Conservation (phyloP, 2,113 vertebrate species). For the Caretta caretta region DNA sequence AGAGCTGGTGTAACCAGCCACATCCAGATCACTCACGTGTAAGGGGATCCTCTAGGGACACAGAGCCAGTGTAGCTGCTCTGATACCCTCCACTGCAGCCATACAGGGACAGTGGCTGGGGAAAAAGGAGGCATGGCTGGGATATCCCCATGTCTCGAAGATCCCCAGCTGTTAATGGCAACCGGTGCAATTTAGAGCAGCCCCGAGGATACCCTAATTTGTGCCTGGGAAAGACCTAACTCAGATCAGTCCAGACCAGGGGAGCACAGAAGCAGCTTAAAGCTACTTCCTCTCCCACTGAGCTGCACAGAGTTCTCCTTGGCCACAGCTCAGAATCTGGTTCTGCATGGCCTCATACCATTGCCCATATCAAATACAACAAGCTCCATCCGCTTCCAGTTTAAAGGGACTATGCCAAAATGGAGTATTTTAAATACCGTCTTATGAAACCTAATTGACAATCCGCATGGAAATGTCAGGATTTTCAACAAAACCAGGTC, state of each 20-base stretch:
- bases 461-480: background rate
- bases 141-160: background rate
- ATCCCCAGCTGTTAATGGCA: background rate
- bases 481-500: background rate
- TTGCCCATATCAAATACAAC: background rate
- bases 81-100: no score
- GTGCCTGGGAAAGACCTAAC: background rate
- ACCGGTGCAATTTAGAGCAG: background rate
- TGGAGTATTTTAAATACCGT: background rate
- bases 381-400: background rate
- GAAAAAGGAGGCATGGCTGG: background rate
- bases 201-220: background rate
- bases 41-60: background rate
- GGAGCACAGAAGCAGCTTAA: background rate
- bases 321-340: background rate
- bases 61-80: background rate
- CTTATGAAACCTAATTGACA: background rate
- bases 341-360: background rate
- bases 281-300: background rate
- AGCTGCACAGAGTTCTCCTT: background rate
- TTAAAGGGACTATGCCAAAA: background rate
- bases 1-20: background rate
- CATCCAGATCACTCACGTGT: background rate
- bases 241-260: background rate
- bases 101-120: background rate